Base-by-base conservation (phyloP, 2,888 invertebrate species). In the Neoascia interrupta region DNA sequence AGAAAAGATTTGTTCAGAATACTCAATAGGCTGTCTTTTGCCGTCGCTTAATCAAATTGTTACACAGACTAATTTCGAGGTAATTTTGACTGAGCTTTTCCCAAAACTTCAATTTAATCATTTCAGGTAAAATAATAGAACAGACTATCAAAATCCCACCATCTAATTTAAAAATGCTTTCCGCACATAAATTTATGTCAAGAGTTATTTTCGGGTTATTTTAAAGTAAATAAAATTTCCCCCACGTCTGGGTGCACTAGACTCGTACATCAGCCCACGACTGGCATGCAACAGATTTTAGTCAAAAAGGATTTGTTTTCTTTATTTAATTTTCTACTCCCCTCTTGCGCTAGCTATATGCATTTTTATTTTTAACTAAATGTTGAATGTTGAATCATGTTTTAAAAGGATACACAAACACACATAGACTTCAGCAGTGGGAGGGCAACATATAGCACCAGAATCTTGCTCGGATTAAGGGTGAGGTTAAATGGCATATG, bases 401-500 rank as follows among this genome's bases (percentile, higher is more conserved):
- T 36, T 51, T 53, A 34, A 61, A 47, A 31, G 31, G 31, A 31
- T n/a, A 31, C n/a, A 6, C 8, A 43, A 58, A 31, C 41, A 43
- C 36, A 63, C 10, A 41, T 2, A 47, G 6, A 16, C 3, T 26
- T 3, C 21, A 3, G 6, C 8, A 31, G 8, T 3, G 31, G 49
- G 18, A 21, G 39, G 16, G 5, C 10, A 13, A n/a, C 19, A 5
- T 34, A 13, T 5, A n/a, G n/a, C 15, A 45, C 8, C 5, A 43
- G 60, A 23, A 49, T 58, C 63, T 56, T 73, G 54, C 43, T 64
- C 66, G 66, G 54, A 47, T 66, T 68, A 15, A 43, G 73, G 68
- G 54, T 72, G 76, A 79, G 79, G 66, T 68, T 73, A 72, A 76
- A 73, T 73, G 73, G 66, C 79, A 79, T 79, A 79, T 79, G 79